phyloP scores from a whole-genome alignment of 2,113 vertebrate genomes.

The Platichthys flesus region DNA sequence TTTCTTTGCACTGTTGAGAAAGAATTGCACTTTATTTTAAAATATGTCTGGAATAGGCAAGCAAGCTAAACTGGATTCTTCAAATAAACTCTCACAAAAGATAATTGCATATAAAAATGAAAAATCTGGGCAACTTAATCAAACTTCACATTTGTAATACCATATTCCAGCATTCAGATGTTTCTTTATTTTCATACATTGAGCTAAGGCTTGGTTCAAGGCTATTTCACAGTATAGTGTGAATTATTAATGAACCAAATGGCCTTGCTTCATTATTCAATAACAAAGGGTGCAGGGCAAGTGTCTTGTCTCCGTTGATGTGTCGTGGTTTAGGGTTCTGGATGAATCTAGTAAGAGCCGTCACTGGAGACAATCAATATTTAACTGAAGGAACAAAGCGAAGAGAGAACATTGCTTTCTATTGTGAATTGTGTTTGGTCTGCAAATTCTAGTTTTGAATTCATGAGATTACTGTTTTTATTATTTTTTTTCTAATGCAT shows the following conservation, averaged over 20 bases:
- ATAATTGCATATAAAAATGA: background rate
- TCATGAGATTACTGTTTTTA: background rate
- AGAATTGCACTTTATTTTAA: too few species aligned
- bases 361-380: constrained; percentile 33
- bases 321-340: constrained; percentile 1
- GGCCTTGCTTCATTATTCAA: constrained; percentile 59
- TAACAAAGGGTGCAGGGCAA: constrained; percentile 25
- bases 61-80: too few species aligned
- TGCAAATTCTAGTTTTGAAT: background rate
- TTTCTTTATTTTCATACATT: constrained; percentile 23
- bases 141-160: constrained; percentile 6
- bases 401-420: background rate
- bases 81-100: too few species aligned
- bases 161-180: background rate
- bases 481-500: background rate
- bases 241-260: constrained; percentile 57
- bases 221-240: constrained; percentile 40
- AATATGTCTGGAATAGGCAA: too few species aligned
- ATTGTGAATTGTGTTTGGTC: background rate
- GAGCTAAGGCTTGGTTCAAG: constrained; percentile 22
- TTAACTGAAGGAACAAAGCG: background rate
- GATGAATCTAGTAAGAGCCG: constrained; percentile 10
- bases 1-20: too few species aligned
- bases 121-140: background rate
- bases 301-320: constrained; percentile 28